Conservation (phyloP, 2,797 vertebrate species). For the Cygnus olor region DNA sequence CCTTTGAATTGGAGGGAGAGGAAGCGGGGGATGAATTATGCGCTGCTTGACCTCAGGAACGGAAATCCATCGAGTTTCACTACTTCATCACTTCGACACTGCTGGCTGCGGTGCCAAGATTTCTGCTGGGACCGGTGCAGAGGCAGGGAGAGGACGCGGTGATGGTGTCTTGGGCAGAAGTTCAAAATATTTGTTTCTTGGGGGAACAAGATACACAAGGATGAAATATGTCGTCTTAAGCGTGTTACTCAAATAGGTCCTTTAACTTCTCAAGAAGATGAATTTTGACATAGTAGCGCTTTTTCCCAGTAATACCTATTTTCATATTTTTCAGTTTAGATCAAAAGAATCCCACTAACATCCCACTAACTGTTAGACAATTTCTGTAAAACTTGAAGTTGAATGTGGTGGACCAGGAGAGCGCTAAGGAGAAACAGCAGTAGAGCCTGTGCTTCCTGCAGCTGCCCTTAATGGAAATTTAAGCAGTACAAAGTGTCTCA, state of each 20-base stretch:
- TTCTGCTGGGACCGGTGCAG: background rate
- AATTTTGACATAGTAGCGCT: background rate
- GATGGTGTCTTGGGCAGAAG: accelerated
- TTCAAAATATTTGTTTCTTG: background rate
- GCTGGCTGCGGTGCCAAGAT: accelerated
- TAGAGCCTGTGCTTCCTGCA: background rate
- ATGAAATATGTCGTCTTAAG: background rate
- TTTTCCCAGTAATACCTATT: background rate
- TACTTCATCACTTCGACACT: background rate
- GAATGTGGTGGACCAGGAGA: background rate
- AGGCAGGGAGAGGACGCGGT: background rate
- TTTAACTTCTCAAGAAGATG: background rate
- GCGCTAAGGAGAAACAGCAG: background rate
- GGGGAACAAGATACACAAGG: background rate
- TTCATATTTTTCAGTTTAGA: background rate
- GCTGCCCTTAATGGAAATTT: background rate
- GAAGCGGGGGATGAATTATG: background rate
- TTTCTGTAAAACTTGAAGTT: background rate
- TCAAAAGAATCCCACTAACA: background rate
- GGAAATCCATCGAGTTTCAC: conserved; percentile 2
- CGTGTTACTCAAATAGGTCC: background rate
- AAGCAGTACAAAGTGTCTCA: accelerated
- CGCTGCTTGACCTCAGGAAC: background rate
- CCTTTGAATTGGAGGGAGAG: background rate
- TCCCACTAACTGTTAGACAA: background rate